Percentiles rank a stretch among this genome's conserved stretches.
phyloP scores from a whole-genome alignment of 2,888 invertebrate species.

The Hyppa rectilinea region DNA sequence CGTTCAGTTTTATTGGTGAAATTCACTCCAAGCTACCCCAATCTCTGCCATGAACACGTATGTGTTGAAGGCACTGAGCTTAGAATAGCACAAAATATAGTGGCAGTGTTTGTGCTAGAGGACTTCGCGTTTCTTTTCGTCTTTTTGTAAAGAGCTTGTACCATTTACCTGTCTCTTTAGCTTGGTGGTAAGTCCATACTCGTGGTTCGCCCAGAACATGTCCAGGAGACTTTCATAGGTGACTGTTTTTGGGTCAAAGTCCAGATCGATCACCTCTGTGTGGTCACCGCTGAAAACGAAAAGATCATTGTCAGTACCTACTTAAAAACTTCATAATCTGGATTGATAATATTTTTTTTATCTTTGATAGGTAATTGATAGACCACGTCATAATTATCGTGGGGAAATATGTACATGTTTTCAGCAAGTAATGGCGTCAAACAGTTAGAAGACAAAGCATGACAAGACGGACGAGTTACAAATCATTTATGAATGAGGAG shows the following conservation, averaged over 20 bases:
- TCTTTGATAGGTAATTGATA: background rate
- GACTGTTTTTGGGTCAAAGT: conserved; percentile 95
- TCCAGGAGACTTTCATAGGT: conserved; percentile 94
- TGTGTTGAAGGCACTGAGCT: too few relatives aligned
- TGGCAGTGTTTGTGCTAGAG: too few relatives aligned
- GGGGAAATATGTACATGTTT: background rate
- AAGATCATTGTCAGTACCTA: conserved; percentile 27
- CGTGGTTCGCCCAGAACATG: conserved; percentile 98
- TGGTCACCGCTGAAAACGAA: conserved; percentile 95
- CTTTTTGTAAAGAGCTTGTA: background rate
- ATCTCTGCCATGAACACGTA: too few relatives aligned
- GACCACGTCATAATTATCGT: background rate
- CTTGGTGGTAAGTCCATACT: conserved; percentile 95
- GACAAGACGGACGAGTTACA: background rate
- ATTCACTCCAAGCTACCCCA: too few relatives aligned
- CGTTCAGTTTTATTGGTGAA: background rate
- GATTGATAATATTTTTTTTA: background rate
- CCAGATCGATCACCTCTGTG: conserved; percentile 98
- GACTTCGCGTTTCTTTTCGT: background rate
- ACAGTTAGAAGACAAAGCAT: background rate
- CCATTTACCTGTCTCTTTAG: conserved; percentile 94
- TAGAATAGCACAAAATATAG: too few relatives aligned
- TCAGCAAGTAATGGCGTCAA: background rate
- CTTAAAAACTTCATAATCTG: background rate
- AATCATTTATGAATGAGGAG: background rate